Conservation (phyloP, 2,797 vertebrate genomes). For the Lacerta viridis region DNA sequence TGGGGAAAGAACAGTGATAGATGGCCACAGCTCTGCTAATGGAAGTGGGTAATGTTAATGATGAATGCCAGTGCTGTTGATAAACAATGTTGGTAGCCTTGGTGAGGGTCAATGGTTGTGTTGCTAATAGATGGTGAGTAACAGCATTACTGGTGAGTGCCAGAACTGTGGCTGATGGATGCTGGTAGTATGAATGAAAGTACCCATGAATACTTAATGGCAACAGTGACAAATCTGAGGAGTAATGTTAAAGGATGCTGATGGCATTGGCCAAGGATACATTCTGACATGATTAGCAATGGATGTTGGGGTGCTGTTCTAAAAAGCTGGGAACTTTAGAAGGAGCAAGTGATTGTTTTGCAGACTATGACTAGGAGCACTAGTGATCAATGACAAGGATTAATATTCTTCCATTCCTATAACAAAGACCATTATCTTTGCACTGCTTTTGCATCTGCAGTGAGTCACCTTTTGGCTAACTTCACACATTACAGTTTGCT, state of each 20-base stretch:
- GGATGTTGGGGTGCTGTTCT: not conserved
- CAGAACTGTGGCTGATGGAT: not conserved
- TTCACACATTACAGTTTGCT: not conserved
- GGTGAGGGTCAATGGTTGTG: not conserved
- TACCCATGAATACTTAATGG: not conserved
- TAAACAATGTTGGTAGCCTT: not conserved
- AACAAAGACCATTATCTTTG: not conserved
- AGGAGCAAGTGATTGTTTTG: not conserved
- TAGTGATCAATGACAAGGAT: not conserved
- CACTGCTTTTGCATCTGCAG: not conserved
- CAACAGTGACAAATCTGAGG: constrained; percentile 17
- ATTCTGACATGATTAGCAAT: not conserved
- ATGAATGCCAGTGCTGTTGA: not conserved
- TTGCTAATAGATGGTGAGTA: constrained; percentile 17
- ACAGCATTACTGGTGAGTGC: not conserved
- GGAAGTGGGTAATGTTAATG: constrained; percentile 17
- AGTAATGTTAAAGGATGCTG: constrained; percentile 4
- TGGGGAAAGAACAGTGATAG: not conserved
- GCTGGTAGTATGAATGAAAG: not conserved
- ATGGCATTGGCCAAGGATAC: not conserved
- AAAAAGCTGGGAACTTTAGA: not conserved
- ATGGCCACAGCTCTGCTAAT: not conserved
- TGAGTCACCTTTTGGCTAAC: not conserved
- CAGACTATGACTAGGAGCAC: not conserved
- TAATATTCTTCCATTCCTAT: not conserved